phyloP scores from a whole-genome alignment of 2,888 invertebrate species.

The Lydus trimaculatus region DNA sequence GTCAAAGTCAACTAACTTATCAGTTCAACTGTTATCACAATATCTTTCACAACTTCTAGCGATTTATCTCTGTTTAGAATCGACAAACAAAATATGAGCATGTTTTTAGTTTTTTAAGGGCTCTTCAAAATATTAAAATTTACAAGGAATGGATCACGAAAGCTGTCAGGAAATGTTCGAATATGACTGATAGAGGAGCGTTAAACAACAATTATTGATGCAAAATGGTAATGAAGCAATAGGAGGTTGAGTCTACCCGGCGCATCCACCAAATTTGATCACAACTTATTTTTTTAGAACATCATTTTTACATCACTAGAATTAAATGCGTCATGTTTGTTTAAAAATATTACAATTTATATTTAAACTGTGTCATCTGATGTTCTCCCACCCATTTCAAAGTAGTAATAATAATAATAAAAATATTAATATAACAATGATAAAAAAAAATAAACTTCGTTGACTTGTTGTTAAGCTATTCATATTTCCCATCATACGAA shows the following conservation, averaged over 20 bases:
- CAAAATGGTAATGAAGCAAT: no score
- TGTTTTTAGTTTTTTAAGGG: no score
- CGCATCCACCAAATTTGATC: background rate
- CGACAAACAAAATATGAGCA: no score
- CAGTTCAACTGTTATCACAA: no score
- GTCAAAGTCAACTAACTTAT: no score
- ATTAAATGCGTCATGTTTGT: background rate
- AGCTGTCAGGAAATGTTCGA: no score
- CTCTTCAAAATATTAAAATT: no score
- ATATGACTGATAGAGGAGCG: no score
- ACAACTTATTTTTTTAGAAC: background rate
- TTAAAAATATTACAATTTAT: background rate
- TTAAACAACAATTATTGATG: no score
- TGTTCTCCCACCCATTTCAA: background rate
- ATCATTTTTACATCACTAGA: background rate
- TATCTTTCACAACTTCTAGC: no score
- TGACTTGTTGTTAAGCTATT: background rate
- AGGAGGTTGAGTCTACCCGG: background rate
- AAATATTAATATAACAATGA: background rate
- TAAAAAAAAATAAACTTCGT: background rate
- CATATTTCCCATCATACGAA: background rate
- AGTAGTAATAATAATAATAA: background rate
- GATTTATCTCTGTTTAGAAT: no score
- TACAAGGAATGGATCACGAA: no score
- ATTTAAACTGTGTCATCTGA: slow-evolving; percentile 2